Base-by-base conservation (phyloP, 2,888 invertebrate genomes). In the Drosophila incognita region DNA sequence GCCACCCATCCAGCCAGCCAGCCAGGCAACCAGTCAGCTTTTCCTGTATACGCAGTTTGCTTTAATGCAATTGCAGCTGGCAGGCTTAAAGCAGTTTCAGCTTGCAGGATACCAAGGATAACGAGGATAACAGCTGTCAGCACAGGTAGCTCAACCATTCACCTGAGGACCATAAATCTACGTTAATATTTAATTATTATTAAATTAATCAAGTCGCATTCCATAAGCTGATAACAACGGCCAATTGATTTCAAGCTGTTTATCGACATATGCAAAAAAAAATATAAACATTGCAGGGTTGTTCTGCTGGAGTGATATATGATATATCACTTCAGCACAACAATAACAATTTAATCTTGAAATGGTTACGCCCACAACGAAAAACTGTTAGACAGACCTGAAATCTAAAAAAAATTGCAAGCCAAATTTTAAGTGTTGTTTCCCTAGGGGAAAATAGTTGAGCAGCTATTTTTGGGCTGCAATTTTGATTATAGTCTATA, bases 51-150 rank as follows among this genome's bases (percentile, higher is more conserved):
- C 52, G 51, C 46, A 52, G 51, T 54, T 60, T 54, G 15, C 46
- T 51, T 57, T 54, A 31, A 40, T 48, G 54, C 57, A 69, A 78
- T 59, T 69, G 79, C 70, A 62, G 52, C 64, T 15, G 21, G 29
- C 58, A 27, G 51, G 38, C 63, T 69, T 67, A 60, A 79, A 67
- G 58, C 56, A 52, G 46, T 36, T 56, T 10, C 27, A 24, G 18
- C 31, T 64, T 40, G 35, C 64, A 65, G 66, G 46, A 38, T 48
- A 65, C 21, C 31, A 62, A 6, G 33, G n/a, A n/a, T 46, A 31
- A 3, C 7, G n/a, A 4, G 33, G 38, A 57, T 42, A 74, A 51
- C 21, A 40, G 38, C 33, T 35, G 65, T 52, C 66, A 42, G 40
- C 10, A 21, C 18, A 18, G 51, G 24, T 63, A 27, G 38, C 38